Evolutionary conservation across 2,888 invertebrate genomes (phyloP), one percentile per base, ranked within the genome.

Genomic region (Torymus aiolomorphi): DNA sequence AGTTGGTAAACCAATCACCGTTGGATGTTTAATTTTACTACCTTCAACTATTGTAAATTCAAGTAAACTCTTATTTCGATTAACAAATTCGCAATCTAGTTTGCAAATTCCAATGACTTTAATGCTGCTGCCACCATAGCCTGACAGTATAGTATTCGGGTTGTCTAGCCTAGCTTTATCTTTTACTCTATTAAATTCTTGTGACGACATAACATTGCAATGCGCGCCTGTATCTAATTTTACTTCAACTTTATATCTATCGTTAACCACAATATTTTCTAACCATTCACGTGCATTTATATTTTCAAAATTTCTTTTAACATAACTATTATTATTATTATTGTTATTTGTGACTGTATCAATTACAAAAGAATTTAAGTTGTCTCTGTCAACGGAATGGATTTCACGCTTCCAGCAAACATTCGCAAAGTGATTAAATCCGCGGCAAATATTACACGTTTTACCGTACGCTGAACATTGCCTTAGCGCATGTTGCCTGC

Each of bases 391-490:
- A 20, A 78, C 31, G 2, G 16, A 14, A 31, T 78, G 65, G 16
- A 24, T 20, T 67, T 54, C 62, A 67, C 65, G 80, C 8, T 24
- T 75, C 20, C 49, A 57, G 66, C 80, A 83, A 52, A 81, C 77
- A 57, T 67, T 76, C 52, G 83, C 78, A 63, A 74, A 83, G 69
- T 83, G 81, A 59, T 82, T 80, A 5, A 18, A 57, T 63, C 78
- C 73, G 2, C 49, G 52, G 72, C 84, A 83, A 12, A 63, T 56
- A 12, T 51, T 65, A 72, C 83, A 82, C n/a, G 56, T 12, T 57
- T 83, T 82, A 4, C 78, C 82, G 57, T 73, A 78, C 2, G 83
- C 84, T 52, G 80, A 76, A 67, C 83, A 83, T 10, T 76, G 66
- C 12, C 59, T 1, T 8, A 14, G 61, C 13, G 51, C 57, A 56